phyloP scores from a whole-genome alignment of 2,797 vertebrate species.

The Sebastes vulpes region DNA sequence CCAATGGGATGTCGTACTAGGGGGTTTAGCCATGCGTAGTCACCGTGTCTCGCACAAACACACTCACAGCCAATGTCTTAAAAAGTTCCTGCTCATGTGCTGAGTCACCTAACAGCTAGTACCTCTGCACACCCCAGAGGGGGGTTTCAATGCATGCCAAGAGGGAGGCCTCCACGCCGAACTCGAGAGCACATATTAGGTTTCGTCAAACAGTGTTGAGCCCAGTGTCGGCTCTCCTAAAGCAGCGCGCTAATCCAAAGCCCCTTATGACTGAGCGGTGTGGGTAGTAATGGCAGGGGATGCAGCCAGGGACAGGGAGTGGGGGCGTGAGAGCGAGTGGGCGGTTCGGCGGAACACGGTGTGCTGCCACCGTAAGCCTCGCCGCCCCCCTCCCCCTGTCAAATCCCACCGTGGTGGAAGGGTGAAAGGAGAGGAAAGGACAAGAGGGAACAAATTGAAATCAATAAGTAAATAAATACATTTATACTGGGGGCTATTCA shows the following conservation, averaged over 20 bases:
- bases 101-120: constrained; percentile 65
- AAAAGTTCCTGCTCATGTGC: constrained; percentile 51
- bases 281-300: constrained; percentile 22
- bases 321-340: constrained; percentile 18
- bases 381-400: background rate
- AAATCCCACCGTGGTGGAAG: constrained; percentile 19
- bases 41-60: constrained; percentile 8
- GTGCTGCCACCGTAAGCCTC: constrained; percentile 39
- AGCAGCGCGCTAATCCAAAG: constrained; percentile 40
- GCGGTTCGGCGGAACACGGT: constrained; percentile 25
- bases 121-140: constrained; percentile 25
- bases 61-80: constrained; percentile 22
- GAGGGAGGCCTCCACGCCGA: constrained; percentile 18
- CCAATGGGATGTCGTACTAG: constrained; percentile 44
- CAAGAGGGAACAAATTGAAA: too few relatives aligned
- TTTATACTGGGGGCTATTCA: too few relatives aligned
- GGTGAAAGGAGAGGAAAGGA: too few relatives aligned
- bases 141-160: background rate
- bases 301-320: constrained; percentile 22
- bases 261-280: constrained; percentile 22
- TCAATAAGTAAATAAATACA: too few relatives aligned
- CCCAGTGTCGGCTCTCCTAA: background rate
- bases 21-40: constrained; percentile 29
- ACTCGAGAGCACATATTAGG: constrained; percentile 37
- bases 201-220: constrained; percentile 28